Evolutionary conservation across 2,797 vertebrate genomes (phyloP), one percentile per base, ranked within the genome.

Genomic region (Psittacula echo): DNA sequence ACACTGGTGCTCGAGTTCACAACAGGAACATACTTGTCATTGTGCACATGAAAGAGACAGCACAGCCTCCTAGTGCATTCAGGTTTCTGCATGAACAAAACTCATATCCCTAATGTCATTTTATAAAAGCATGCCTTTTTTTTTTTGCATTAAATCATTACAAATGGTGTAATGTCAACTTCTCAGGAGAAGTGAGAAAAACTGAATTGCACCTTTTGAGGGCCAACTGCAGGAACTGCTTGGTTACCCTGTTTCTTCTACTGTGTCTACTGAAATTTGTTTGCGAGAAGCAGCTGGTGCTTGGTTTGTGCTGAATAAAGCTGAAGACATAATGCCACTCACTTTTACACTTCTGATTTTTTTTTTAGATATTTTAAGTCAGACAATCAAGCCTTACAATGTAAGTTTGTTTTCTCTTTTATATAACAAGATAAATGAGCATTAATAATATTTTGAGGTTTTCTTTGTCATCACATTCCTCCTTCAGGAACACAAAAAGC

Each of bases 311-410:
- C 54, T 76, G 45, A 89, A 53, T 50, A 61, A 82, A 93, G 80
- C 30, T 42, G 50, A 82, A 91, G 74, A 58, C 7, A 7, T 21
- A 74, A 77, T 51, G 68, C 48, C 44, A 62, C 84, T 95, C 19
- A 62, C 47, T 68, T 74, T 42, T 64, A 44, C 20, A 47, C 17
- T 62, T 83, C 32, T 71, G 34, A 2, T 50, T 68, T 34, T 34
- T 34, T 34, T 34, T 72, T 34, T 34, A 99, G 99, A 99, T 97
- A 99, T 99, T 94, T 97, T 99, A 96, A 98, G 96, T 90, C 98
- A 98, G 90, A 99, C 99, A 64, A 99, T 99, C 94, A 99, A 98
- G 71, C 96, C 99, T 44, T 99, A 99, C 91, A 98, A 99, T 50
- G 99, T 99, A 98, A 99, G 99, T 97, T 86, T 71, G 68, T 44